Evolutionary conservation across 2,113 vertebrate species (phyloP).

Genomic region (Clupea harengus): DNA sequence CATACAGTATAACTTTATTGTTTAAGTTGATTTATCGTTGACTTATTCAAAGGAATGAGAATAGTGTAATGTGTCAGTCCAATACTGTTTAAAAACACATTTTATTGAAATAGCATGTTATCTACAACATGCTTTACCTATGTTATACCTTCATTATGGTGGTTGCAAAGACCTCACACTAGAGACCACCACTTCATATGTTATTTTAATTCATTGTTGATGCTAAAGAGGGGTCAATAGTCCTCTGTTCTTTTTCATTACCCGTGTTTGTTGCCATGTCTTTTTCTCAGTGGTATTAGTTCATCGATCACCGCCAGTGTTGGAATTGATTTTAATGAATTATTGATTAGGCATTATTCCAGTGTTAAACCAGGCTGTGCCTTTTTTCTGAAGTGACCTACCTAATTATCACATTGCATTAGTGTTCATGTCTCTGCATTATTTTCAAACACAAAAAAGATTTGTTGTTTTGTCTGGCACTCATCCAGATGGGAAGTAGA

Average conservation of each 20-base stretch:
- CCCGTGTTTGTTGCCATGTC: not conserved
- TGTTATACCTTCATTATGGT: not conserved
- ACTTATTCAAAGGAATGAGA: too few relatives aligned
- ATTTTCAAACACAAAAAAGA: not conserved
- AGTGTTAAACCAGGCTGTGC: not conserved
- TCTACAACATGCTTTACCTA: not conserved
- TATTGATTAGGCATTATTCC: not conserved
- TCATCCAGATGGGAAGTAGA: not conserved
- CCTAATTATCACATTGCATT: not conserved
- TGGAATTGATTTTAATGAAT: not conserved
- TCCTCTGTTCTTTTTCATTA: not conserved
- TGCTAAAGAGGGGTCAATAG: not conserved
- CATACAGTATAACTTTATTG: too few relatives aligned
- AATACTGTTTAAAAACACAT: too few relatives aligned
- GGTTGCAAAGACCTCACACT: not conserved
- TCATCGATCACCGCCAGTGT: not conserved
- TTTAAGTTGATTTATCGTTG: too few relatives aligned
- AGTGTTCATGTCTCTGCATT: not conserved
- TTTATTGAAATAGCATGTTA: not conserved
- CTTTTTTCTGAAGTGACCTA: not conserved
- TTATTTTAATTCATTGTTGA: not conserved
- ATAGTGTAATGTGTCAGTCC: too few relatives aligned
- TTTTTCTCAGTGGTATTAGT: not conserved
- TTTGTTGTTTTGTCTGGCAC: not conserved
- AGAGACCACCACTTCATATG: not conserved